phyloP scores from a whole-genome alignment of 2,888 invertebrate species.

The Sturmia bella region DNA sequence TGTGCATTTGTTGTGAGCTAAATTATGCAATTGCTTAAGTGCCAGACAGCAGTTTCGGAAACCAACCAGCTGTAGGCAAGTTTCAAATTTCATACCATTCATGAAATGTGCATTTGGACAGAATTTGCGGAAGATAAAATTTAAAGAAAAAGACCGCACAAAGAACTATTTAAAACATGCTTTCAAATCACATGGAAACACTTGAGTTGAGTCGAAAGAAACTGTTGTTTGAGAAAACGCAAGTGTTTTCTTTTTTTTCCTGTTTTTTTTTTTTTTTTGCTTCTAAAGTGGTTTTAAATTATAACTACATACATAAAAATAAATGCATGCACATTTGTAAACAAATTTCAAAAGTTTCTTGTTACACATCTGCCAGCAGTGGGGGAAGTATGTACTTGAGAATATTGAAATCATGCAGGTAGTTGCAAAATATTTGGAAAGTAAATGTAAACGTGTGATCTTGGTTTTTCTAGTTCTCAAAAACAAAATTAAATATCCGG shows the following conservation, averaged over 20 bases:
- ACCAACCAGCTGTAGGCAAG: constrained; percentile 43
- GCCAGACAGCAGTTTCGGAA: neutral
- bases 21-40: constrained; percentile 57
- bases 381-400: constrained; percentile 35
- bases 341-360: constrained; percentile 24
- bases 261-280: too few species aligned
- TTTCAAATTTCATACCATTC: constrained; percentile 56
- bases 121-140: constrained; percentile 37
- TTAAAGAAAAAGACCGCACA: constrained; percentile 20
- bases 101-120: constrained; percentile 43
- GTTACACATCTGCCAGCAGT: constrained; percentile 24
- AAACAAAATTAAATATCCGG: too few species aligned
- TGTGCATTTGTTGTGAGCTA: neutral
- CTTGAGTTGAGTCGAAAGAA: constrained; percentile 49
- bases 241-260: constrained; percentile 1
- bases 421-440: constrained; percentile 9
- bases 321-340: neutral
- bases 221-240: constrained; percentile 2
- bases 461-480: too few species aligned
- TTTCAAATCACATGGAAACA: constrained; percentile 46
- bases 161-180: constrained; percentile 27
- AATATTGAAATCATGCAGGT: constrained; percentile 46
- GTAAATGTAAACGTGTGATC: neutral
- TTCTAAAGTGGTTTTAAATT: too few species aligned
- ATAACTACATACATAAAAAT: neutral